These are phyloP conservation scores for Thaumatotibia leucotreta DNA, from an alignment of 1,140 invertebrate species.

Conservation along the genomic window DNA sequence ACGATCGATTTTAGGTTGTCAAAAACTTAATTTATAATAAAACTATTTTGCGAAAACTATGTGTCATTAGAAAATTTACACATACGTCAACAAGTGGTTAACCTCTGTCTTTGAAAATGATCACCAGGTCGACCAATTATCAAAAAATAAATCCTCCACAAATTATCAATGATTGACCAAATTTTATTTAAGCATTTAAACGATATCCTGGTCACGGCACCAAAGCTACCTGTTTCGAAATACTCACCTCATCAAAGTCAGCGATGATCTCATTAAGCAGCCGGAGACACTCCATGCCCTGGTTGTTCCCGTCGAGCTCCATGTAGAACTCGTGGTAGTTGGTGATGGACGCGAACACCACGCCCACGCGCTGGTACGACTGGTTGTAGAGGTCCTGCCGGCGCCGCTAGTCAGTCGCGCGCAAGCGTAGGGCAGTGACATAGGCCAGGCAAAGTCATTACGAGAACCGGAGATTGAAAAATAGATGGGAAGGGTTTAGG, in stretches of 20 bases:
- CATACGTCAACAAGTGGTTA: too few species aligned
- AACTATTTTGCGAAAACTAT: too few species aligned
- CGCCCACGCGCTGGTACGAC: constrained; percentile 93
- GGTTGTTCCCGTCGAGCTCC: constrained; percentile 94
- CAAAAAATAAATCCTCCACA: too few species aligned
- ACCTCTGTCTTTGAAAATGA: too few species aligned
- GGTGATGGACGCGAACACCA: constrained; percentile 95
- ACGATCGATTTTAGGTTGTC: too few species aligned
- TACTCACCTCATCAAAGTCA: constrained; percentile 92
- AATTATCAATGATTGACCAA: too few species aligned
- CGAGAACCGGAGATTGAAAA: background rate
- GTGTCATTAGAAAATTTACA: too few species aligned
- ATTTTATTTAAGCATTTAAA: too few species aligned
- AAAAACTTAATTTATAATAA: too few species aligned
- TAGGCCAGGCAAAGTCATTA: background rate
- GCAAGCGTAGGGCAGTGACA: constrained; percentile 20
- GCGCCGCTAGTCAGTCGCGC: constrained; percentile 41
- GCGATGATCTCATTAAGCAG: constrained; percentile 87
- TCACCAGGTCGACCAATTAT: too few species aligned
- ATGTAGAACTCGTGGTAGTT: constrained; percentile 98
- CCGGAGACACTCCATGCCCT: constrained; percentile 92
- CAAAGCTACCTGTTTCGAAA: background rate
- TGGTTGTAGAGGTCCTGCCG: constrained; percentile 95
- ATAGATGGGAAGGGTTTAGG: background rate
- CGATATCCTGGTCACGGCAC: background rate